phyloP scores from a whole-genome alignment of 1,140 invertebrate genomes.

The Drosophila sechellia region DNA sequence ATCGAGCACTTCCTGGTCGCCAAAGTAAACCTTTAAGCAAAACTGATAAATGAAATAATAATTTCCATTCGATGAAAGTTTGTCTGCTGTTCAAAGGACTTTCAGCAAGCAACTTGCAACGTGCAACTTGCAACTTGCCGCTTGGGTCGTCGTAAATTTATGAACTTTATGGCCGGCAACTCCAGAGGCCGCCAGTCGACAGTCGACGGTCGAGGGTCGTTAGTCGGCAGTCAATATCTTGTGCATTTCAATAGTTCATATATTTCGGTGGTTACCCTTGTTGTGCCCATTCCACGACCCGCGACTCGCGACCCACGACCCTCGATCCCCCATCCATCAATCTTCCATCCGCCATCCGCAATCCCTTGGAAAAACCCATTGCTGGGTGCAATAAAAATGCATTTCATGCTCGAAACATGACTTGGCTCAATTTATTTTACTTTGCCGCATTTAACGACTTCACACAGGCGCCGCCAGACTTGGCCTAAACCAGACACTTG shows the following conservation, averaged over 20 bases:
- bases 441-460: constrained; percentile 83
- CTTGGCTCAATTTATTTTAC: constrained; percentile 82
- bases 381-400: constrained; percentile 74
- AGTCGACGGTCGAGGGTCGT: constrained; percentile 24
- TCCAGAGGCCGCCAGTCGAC: constrained; percentile 30
- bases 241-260: constrained; percentile 70
- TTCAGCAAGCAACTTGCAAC: constrained; percentile 19
- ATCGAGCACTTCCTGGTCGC: not conserved
- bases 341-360: not conserved
- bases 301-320: too few species aligned
- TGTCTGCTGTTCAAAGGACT: constrained; percentile 28
- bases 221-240: constrained; percentile 61
- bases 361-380: constrained; percentile 6
- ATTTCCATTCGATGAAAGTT: constrained; percentile 55
- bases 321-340: not conserved
- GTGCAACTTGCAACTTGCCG: constrained; percentile 27
- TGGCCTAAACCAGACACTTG: constrained; percentile 25
- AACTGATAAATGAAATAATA: constrained; percentile 55
- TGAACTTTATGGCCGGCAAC: constrained; percentile 49
- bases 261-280: constrained; percentile 48
- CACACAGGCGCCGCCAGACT: constrained; percentile 60
- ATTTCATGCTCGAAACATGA: constrained; percentile 81
- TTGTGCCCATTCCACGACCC: constrained; percentile 4
- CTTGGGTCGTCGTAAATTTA: constrained; percentile 41
- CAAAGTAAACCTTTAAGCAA: constrained; percentile 8